Evolutionary conservation across 2,797 vertebrate genomes (phyloP), one percentile per base, ranked within the genome.

Genomic region (Tiaroga cobitis): DNA sequence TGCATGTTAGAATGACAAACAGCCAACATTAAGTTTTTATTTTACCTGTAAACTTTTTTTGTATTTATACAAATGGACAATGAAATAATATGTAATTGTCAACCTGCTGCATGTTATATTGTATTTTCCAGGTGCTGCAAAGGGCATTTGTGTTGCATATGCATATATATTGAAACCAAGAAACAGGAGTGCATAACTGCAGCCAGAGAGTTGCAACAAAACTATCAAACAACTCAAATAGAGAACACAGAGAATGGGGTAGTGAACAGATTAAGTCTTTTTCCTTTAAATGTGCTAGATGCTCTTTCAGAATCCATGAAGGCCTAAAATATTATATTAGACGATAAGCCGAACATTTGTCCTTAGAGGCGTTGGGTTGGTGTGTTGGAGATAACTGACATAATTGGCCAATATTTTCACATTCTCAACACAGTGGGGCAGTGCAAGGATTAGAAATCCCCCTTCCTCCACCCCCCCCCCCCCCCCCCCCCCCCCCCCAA

Each of bases 341-440:
- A 63, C 3, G 39, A 63, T 29, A 78, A 63, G 39, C n/a, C n/a
- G 43, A 43, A 43, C 5, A 10, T 63, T 63, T 13, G 5, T 29
- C 29, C 67, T 67, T 29, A 34, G 26, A 46, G 67, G 26, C 5
- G 16, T 76, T 19, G 46, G 41, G 43, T 54, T 29, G 61, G 51
- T 51, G 32, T 51, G 34, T 37, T 49, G 61, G 32, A 51, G 15
- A 83, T 26, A 56, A 16, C n/a, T 10, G 32, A 56, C 49, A 63
- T 68, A 77, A 67, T 54, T 56, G 61, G 54, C 10, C 59, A 67
- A 54, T 83, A 76, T 68, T 65, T 76, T 83, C 72, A 76, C 72
- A 75, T 76, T 76, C 32, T 83, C 43, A 68, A 83, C 81, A 37
- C 82, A 83, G 82, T 34, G 73, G 61, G 73, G 61, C 82, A 83